These are phyloP conservation scores for Notothenia rossii DNA, from an alignment of 2,113 vertebrate species.

Conservation along the genomic window DNA sequence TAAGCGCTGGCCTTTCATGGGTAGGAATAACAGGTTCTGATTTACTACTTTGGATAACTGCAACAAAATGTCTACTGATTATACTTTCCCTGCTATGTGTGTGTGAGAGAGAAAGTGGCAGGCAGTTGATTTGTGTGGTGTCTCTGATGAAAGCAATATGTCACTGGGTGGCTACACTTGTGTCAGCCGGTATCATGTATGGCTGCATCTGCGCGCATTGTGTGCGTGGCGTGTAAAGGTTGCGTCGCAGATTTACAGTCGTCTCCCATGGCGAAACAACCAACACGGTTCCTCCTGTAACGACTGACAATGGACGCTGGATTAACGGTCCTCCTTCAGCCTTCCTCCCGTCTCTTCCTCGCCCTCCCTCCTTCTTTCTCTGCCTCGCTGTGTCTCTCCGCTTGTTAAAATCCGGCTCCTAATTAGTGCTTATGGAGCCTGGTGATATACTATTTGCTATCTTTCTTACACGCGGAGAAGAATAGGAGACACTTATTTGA, in stretches of 20 bases:
- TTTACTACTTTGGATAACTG: conserved; percentile 83
- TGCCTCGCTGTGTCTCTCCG: conserved; percentile 45
- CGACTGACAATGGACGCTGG: conserved; percentile 80
- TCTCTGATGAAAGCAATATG: conserved; percentile 73
- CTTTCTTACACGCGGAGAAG: conserved; percentile 75
- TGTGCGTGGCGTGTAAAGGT: conserved; percentile 58
- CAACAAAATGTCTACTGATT: conserved; percentile 74
- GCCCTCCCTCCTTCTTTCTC: conserved; percentile 29
- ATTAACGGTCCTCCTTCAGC: conserved; percentile 82
- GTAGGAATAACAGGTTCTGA: conserved; percentile 81
- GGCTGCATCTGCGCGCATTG: conserved; percentile 64
- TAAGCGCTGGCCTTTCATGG: conserved; percentile 70
- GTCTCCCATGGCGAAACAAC: conserved; percentile 79
- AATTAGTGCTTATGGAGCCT: conserved; percentile 82
- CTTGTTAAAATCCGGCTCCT: conserved; percentile 77
- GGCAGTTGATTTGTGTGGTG: conserved; percentile 69
- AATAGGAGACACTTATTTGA: conserved; percentile 80
- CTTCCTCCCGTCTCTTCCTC: conserved; percentile 52
- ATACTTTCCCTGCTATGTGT: conserved; percentile 36
- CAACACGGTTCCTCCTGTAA: conserved; percentile 77
- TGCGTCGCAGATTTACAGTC: conserved; percentile 78
- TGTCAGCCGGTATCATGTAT: conserved; percentile 69
- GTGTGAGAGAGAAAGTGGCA: conserved; percentile 5
- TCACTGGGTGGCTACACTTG: conserved; percentile 61
- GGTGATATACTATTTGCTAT: conserved; percentile 82